Base-by-base conservation (phyloP, 2,888 invertebrate species). In the Lasiommata megera region DNA sequence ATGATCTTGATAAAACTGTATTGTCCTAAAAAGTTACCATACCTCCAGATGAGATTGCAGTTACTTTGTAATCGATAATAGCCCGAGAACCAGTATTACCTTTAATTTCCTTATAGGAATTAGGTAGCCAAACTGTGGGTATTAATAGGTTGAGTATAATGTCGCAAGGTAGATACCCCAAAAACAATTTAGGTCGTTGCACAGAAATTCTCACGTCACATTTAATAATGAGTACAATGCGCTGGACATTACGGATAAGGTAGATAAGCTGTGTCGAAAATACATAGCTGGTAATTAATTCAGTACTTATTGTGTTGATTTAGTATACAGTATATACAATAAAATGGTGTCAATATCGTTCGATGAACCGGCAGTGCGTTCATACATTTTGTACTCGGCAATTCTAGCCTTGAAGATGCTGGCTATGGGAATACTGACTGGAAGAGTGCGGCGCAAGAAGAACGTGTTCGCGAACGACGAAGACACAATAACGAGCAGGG, bases 381-480 rank as follows among this genome's bases (percentile, higher is more conserved):
- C 82, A n/a, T 63, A 66, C 72, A 46, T 71, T 6, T 65, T 81
- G 7, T 82, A 84, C 53, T 80, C 84, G 0, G 74, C 71, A 14
- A 63, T 76, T 8, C 56, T 85, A 51, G 80, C 71, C 0, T 56
- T 82, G 3, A 84, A 85, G 67, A 61, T 84, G 57, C 55, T 85
- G 16, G 63, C 58, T 6, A 70, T 83, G 66, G 58, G 73, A 6
- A 9, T 74, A 1, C 47, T 84, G 60, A 85, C 84, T 0, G 73
- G 48, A 1, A 67, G 64, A 51, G 64, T 66, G n/a, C 72, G 85
- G 17, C 66, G 62, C 40, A 12, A 38, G 0, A 82, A 82, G 57
- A 80, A 80, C 12, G 78, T 80, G 17, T 84, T 83, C 59, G 79
- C 83, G 0, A 86, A 84, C 52, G 77, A 75, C 44, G 86, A 86